Percentiles rank a stretch among this genome's conserved stretches.
phyloP scores from a whole-genome alignment of 2,888 invertebrate genomes.

The Anodontia alba region DNA sequence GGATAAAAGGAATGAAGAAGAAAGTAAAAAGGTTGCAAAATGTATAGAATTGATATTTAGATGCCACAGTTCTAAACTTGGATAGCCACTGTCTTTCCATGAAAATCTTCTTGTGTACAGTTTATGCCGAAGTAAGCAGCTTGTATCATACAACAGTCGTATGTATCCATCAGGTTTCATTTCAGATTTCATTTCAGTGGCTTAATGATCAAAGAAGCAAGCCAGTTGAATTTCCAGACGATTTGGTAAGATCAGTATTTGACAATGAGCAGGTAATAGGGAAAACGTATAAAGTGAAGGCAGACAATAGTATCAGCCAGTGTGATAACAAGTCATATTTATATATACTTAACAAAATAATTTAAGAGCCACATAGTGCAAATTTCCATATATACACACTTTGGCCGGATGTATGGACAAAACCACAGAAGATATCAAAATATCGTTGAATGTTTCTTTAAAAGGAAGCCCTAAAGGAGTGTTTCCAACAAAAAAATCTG shows the following conservation, averaged over 20 bases:
- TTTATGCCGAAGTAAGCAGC: conserved; percentile 30
- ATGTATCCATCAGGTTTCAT: conserved; percentile 25
- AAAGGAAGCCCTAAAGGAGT: too few species aligned
- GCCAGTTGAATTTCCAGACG: conserved; percentile 23
- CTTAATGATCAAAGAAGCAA: conserved; percentile 19
- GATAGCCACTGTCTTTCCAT: conserved; percentile 30
- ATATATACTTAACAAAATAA: too few species aligned
- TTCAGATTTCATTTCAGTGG: conserved; percentile 28
- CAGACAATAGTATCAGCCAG: conserved; percentile 31
- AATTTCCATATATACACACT: too few species aligned
- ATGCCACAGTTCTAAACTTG: too few species aligned
- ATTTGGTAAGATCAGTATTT: conserved; percentile 32
- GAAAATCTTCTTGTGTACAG: conserved; percentile 27
- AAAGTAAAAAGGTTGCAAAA: too few species aligned
- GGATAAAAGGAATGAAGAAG: too few species aligned
- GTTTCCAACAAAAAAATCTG: too few species aligned
- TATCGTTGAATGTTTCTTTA: too few species aligned
- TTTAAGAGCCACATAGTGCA: too few species aligned
- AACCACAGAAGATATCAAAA: too few species aligned
- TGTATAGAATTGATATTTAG: too few species aligned
- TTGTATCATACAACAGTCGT: conserved; percentile 31
- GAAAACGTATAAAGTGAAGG: conserved; percentile 28
- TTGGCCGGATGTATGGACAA: too few species aligned
- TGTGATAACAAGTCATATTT: conserved; percentile 27
- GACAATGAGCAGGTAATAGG: conserved; percentile 48